These are phyloP conservation scores for Tenthredo distinguenda DNA, from an alignment of 2,888 invertebrate species.

Conservation along the genomic window DNA sequence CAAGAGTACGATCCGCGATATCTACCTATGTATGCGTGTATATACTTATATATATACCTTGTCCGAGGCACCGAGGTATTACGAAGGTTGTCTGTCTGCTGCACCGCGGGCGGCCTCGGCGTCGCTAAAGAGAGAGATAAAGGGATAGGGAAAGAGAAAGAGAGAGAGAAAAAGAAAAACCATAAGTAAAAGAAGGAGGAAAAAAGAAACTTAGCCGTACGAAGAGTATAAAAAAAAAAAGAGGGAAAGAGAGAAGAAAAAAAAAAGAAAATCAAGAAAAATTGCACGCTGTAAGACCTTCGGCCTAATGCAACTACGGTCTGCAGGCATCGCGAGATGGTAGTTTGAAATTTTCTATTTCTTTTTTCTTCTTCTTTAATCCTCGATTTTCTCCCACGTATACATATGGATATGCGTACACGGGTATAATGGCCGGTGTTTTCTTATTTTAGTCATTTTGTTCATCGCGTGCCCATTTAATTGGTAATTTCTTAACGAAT, in stretches of 20 bases:
- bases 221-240: conserved; percentile 55
- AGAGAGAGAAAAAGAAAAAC: conserved; percentile 38
- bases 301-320: conserved; percentile 37
- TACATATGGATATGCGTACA: neutral
- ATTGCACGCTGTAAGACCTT: conserved; percentile 40
- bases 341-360: neutral
- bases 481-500: conserved; percentile 28
- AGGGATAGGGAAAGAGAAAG: conserved; percentile 25
- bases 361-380: neutral
- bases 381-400: neutral
- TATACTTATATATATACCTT: neutral
- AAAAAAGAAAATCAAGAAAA: neutral
- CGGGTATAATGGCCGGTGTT: neutral
- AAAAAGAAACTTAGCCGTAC: conserved; percentile 57
- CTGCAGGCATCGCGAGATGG: conserved; percentile 23
- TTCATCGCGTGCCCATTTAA: neutral
- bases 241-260: conserved; percentile 9
- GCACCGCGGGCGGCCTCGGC: conserved; percentile 69
- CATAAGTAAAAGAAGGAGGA: conserved; percentile 16
- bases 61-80: conserved; percentile 62
- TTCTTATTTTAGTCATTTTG: neutral
- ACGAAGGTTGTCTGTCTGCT: conserved; percentile 74
- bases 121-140: conserved; percentile 58
- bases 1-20: conserved; percentile 39
- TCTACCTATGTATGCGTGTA: conserved; percentile 39